Base-by-base conservation (phyloP, 2,113 vertebrate genomes). In the Manacus vitellinus region DNA sequence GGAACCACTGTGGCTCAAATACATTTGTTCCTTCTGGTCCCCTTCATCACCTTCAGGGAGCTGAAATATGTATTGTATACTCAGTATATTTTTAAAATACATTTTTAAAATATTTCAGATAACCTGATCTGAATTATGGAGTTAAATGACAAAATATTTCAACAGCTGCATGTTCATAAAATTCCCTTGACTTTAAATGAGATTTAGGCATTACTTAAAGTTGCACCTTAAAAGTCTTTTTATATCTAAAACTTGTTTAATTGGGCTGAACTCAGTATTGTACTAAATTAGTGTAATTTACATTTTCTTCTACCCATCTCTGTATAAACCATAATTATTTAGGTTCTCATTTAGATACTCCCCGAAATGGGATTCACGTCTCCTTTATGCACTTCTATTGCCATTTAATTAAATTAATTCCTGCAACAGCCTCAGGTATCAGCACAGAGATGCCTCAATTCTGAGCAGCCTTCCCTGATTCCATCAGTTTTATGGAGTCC, bases 341-440 rank as follows among this genome's bases (percentile, higher is more conserved):
- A 46, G 20, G 19, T 65, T 89, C 17, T 49, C 17, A 31, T 79
- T 93, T 76, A 87, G 59, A 49, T 94, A 61, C 73, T 79, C 52
- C 46, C 66, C 54, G 37, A 85, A 93, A 94, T 76, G 62, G 65
- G 66, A 78, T 94, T 78, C 74, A 30, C 68, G 56, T 89, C 58
- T 87, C 77, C 52, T 92, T 95, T 75, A 49, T 62, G 82, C 8
- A 2, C 41, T 66, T 12, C 56, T 43, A 17, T 27, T 83, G 82
- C 44, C 70, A 82, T 86, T 91, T 89, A 92, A 89, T 82, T 94
- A 70, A 96, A 85, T 61, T 58, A 86, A 92, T 49, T 87, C 58
- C 71, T 89, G 24, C 51, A 85, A n/a, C 82, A 88, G 78, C 92
- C 79, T 90, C 76, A 75, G 86, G 84, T 94, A 68, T 30, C 54